phyloP scores from a whole-genome alignment of 2,113 vertebrate species.

The Onychostruthus taczanowskii region DNA sequence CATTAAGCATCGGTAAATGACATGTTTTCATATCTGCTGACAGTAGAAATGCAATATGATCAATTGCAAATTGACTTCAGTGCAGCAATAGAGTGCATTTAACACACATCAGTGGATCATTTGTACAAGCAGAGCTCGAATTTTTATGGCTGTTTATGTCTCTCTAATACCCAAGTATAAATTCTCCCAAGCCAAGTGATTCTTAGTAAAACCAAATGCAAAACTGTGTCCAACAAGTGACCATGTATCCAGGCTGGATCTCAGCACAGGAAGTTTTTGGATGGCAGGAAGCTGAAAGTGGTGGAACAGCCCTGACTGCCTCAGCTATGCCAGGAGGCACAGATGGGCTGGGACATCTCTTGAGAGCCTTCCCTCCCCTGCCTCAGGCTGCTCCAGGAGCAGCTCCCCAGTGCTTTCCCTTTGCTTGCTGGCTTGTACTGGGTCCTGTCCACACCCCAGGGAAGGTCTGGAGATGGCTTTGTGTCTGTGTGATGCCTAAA shows the following conservation, averaged over 20 bases:
- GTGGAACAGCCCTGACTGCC: background rate
- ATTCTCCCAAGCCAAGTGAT: background rate
- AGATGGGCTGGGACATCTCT: background rate
- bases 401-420: background rate
- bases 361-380: fast-evolving
- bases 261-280: background rate
- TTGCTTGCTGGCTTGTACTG: background rate
- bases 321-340: background rate
- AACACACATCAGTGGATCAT: constrained; percentile 57
- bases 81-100: constrained; percentile 45
- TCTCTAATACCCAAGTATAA: constrained; percentile 43
- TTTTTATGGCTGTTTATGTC: constrained; percentile 54
- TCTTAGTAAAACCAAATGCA: background rate
- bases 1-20: constrained; percentile 53
- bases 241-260: fast-evolving
- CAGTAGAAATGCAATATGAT: constrained; percentile 38
- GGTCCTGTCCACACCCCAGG: background rate
- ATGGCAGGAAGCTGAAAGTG: background rate
- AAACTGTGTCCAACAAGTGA: background rate
- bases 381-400: background rate
- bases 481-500: background rate
- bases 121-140: constrained; percentile 38
- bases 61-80: constrained; percentile 30
- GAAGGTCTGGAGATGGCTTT: background rate
- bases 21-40: constrained; percentile 46